Percentiles rank a stretch among this genome's conserved stretches.
phyloP scores from a whole-genome alignment of 2,888 invertebrate species.

The Ceriagrion tenellum region DNA sequence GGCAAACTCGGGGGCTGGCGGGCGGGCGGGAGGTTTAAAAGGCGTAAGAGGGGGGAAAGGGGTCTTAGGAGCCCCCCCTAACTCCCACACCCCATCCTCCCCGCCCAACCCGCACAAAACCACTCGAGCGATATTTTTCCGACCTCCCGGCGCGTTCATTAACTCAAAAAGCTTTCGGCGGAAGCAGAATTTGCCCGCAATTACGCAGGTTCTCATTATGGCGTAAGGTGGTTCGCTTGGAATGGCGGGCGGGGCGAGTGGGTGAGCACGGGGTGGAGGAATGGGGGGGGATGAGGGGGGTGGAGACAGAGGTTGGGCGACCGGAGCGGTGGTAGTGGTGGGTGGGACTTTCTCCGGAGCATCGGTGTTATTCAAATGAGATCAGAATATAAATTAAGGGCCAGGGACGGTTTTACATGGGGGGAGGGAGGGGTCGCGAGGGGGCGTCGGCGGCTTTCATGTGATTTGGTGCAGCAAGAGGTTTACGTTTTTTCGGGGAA shows the following conservation, averaged over 20 bases:
- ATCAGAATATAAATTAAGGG: constrained; percentile 55
- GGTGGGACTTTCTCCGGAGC: neutral
- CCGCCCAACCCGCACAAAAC: neutral
- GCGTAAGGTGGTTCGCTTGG: constrained; percentile 61
- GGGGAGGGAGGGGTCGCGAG: too few species aligned
- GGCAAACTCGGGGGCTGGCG: too few species aligned
- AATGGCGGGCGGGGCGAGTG: neutral
- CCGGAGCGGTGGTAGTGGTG: neutral
- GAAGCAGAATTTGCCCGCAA: constrained; percentile 69
- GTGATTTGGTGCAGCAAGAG: constrained; percentile 1
- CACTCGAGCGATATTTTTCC: constrained; percentile 39
- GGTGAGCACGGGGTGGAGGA: neutral
- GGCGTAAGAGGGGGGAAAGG: too few species aligned
- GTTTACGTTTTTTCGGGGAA: too few species aligned
- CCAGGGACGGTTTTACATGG: neutral
- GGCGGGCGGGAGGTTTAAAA: neutral
- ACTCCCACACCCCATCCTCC: neutral
- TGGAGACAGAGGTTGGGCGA: too few species aligned
- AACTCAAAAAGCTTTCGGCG: constrained; percentile 64
- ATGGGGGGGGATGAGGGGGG: neutral
- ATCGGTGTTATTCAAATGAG: constrained; percentile 55
- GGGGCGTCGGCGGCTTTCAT: neutral
- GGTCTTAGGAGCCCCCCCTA: too few species aligned
- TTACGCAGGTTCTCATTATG: constrained; percentile 70
- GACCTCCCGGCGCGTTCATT: constrained; percentile 46